Evolutionary conservation across 2,113 vertebrate species (phyloP).

Genomic region (Chaetura pelagica): DNA sequence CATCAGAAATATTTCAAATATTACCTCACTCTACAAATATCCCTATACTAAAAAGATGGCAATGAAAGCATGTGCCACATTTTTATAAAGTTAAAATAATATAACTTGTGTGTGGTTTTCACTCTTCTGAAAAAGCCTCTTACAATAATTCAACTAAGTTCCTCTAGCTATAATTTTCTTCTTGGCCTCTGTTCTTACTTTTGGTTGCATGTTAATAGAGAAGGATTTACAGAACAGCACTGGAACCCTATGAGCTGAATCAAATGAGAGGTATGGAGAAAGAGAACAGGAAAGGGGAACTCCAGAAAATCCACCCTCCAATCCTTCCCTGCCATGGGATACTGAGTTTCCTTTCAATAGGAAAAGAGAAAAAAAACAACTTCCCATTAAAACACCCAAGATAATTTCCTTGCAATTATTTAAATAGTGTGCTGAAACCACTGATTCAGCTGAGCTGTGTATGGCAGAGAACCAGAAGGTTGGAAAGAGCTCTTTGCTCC

Average conservation of each 20-base stretch:
- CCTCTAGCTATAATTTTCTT: not conserved
- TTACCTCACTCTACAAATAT: not conserved
- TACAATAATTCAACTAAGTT: not conserved
- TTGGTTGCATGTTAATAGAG: not conserved
- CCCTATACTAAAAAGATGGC: not conserved
- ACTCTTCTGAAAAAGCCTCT: not conserved
- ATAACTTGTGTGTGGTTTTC: not conserved
- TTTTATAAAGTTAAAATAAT: not conserved
- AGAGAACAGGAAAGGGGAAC: not conserved
- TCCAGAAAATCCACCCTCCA: not conserved
- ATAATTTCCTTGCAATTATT: not conserved
- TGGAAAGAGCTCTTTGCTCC: not conserved
- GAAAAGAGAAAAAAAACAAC: not conserved
- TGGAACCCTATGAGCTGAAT: not conserved
- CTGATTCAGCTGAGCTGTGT: not conserved
- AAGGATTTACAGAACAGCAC: not conserved
- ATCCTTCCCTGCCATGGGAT: rapidly evolving
- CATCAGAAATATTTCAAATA: slow-evolving; percentile 12
- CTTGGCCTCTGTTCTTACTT: not conserved
- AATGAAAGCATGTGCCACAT: not conserved
- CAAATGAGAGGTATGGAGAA: not conserved
- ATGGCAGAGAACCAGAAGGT: not conserved
- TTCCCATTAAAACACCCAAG: not conserved
- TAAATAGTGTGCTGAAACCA: not conserved
- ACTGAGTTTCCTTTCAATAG: not conserved